A percentile compares a stretch with the other conserved stretches of the same genome.
phyloP scores from a whole-genome alignment of 1,140 invertebrate genomes.

The Uloborus diversus region DNA sequence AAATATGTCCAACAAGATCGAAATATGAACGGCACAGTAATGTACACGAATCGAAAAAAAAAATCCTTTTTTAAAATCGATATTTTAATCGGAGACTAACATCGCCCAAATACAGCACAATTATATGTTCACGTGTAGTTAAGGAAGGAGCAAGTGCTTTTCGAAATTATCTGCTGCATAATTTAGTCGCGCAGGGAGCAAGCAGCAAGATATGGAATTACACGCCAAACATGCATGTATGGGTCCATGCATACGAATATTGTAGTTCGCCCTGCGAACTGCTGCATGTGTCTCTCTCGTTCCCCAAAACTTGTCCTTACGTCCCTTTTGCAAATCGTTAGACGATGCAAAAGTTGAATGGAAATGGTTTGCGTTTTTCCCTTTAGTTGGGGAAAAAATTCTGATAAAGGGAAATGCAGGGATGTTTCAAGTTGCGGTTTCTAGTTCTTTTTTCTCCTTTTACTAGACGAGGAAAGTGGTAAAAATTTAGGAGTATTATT shows the following conservation, averaged over 20 bases:
- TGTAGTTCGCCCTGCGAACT: conserved; percentile 13
- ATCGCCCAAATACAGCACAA: not conserved
- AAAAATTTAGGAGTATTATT: no score
- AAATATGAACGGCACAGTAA: no score
- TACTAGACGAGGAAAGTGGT: no score
- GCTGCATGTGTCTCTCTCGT: conserved; percentile 13
- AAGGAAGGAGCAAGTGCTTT: conserved; percentile 8
- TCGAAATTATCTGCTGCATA: conserved; percentile 37
- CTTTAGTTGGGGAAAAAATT: not conserved
- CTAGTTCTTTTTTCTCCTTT: no score
- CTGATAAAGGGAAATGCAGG: not conserved
- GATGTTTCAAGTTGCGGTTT: no score
- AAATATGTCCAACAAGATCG: no score
- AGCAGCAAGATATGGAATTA: conserved; percentile 21
- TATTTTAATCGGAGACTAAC: not conserved
- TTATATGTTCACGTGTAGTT: conserved; percentile 19
- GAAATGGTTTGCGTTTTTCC: conserved; percentile 30
- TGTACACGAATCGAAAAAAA: no score
- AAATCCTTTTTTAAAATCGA: not conserved
- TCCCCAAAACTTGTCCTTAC: conserved; percentile 33
- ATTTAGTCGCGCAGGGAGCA: conserved; percentile 20
- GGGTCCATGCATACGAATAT: conserved; percentile 6
- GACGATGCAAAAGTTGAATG: not conserved
- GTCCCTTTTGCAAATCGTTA: not conserved
- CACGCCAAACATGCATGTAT: conserved; percentile 12